Conservation (phyloP, 2,888 invertebrate species). For the Stenodera caucasica region DNA sequence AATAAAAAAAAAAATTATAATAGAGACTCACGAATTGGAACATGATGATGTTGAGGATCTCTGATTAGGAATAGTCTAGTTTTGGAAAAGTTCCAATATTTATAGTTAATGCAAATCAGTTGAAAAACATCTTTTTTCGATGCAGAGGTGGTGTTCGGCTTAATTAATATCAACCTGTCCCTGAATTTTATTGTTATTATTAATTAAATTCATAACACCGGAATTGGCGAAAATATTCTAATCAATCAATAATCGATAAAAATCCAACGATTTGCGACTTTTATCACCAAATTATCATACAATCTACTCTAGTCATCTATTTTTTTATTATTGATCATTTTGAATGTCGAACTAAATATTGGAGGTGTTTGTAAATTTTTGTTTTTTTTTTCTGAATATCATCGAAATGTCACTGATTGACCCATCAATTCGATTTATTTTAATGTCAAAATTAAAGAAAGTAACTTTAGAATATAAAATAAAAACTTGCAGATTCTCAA, state of each 20-base stretch:
- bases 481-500: no score
- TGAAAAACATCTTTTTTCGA: conserved; percentile 9
- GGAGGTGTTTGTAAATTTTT: neutral
- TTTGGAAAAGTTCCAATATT: conserved; percentile 20
- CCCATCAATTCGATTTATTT: neutral
- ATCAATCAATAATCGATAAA: no score
- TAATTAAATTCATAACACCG: no score
- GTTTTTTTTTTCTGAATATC: neutral
- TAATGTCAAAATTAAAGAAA: neutral
- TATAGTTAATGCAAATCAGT: conserved; percentile 27
- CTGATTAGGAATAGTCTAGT: conserved; percentile 18
- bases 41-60: conserved; percentile 13
- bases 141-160: neutral
- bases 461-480: neutral
- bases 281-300: no score
- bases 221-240: no score
- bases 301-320: no score
- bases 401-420: neutral
- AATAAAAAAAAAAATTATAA: no score
- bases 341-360: no score
- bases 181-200: conserved; percentile 11
- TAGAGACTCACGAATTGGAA: conserved; percentile 17
- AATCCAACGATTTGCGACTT: no score
- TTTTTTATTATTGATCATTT: neutral
- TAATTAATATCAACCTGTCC: conserved; percentile 9